These are phyloP conservation scores for Hypothenemus hampei DNA, from an alignment of 1,140 invertebrate species.

Conservation along the genomic window DNA sequence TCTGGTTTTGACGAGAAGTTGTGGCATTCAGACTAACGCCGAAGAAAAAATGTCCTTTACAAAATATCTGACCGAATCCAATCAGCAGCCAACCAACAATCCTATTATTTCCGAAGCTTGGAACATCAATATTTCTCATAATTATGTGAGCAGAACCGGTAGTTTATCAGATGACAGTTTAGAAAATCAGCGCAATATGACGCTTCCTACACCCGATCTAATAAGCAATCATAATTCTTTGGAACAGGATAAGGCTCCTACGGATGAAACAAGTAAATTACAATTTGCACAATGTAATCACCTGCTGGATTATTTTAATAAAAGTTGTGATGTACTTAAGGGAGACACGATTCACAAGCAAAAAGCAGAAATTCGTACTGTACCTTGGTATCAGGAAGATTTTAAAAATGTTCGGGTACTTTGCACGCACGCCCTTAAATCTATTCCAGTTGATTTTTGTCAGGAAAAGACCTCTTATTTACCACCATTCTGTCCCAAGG, in stretches of 20 bases:
- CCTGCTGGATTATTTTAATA: slow-evolving; percentile 3
- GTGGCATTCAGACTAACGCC: slow-evolving; percentile 40
- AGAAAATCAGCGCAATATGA: slow-evolving; percentile 30
- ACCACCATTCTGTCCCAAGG: slow-evolving; percentile 11
- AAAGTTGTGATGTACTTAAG: slow-evolving; percentile 2
- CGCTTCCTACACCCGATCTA: slow-evolving; percentile 40
- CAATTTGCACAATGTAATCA: slow-evolving; percentile 1
- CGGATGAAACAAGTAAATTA: too few species aligned
- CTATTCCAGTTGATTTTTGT: neutral
- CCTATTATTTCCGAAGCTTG: slow-evolving; percentile 15
- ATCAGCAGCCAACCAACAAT: slow-evolving; percentile 16
- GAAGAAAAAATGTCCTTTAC: slow-evolving; percentile 34
- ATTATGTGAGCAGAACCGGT: slow-evolving; percentile 43
- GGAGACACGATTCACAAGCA: too few species aligned
- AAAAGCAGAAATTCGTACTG: slow-evolving; percentile 8
- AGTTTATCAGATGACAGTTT: slow-evolving; percentile 47
- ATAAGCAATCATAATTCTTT: slow-evolving; percentile 44
- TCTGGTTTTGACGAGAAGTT: slow-evolving; percentile 44
- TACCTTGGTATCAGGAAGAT: slow-evolving; percentile 2
- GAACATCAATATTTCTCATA: slow-evolving; percentile 53
- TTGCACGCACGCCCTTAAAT: slow-evolving; percentile 3
- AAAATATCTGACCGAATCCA: slow-evolving; percentile 40
- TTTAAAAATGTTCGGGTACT: slow-evolving; percentile 8
- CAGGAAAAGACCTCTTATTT: slow-evolving; percentile 2
- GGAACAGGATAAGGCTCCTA: slow-evolving; percentile 30